Conservation (phyloP, 2,113 vertebrate species). For the Emydocephalus ijimae region DNA sequence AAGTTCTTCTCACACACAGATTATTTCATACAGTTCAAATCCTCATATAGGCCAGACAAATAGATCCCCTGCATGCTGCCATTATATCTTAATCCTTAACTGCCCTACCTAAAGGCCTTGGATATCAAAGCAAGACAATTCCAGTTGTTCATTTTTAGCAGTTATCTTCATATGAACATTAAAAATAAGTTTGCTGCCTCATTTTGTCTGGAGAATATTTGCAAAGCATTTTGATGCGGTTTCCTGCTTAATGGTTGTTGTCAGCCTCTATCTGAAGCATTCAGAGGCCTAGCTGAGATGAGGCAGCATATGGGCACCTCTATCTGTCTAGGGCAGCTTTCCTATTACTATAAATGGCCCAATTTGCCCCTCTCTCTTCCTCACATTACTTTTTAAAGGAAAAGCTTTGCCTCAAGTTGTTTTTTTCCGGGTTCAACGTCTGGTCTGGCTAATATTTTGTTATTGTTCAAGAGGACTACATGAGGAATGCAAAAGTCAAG, state of each 20-base stretch:
- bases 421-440: constrained; percentile 56
- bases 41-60: neutral
- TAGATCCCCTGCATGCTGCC: neutral
- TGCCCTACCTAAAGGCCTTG: constrained; percentile 3
- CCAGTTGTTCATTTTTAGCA: constrained; percentile 28
- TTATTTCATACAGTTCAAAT: neutral
- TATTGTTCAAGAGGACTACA: constrained; percentile 59
- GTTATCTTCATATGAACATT: constrained; percentile 37
- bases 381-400: constrained; percentile 40
- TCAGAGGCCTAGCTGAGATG: constrained; percentile 54
- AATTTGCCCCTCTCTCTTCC: constrained; percentile 28
- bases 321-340: constrained; percentile 56
- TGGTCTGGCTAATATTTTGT: constrained; percentile 30
- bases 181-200: constrained; percentile 31
- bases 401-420: constrained; percentile 55
- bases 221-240: constrained; percentile 45
- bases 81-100: constrained; percentile 4
- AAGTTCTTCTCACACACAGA: neutral
- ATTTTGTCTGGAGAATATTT: constrained; percentile 42
- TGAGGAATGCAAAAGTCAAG: constrained; percentile 59
- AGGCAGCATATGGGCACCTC: constrained; percentile 60
- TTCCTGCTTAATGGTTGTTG: constrained; percentile 58
- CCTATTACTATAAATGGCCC: constrained; percentile 56
- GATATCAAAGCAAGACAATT: neutral
- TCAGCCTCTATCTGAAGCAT: constrained; percentile 61